A percentile compares a stretch with the other conserved stretches of the same genome.
Conservation (phyloP, 2,113 vertebrate genomes). For the Neofelis nebulosa region DNA sequence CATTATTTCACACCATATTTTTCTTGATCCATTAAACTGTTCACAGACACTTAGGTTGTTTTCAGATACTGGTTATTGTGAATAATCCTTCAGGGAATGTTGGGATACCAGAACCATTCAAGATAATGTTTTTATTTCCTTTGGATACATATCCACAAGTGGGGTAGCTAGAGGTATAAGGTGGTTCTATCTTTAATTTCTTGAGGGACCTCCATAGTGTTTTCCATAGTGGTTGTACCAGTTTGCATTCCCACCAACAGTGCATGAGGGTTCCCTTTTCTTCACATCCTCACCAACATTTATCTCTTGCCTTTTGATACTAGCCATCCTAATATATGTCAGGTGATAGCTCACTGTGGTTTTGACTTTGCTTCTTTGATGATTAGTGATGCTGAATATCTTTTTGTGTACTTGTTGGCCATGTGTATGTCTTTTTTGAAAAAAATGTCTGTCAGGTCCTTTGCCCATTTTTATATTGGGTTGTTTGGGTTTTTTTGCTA, state of each 20-base stretch:
- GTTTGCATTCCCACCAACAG: not conserved
- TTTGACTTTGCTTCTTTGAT: not conserved
- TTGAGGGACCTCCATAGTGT: not conserved
- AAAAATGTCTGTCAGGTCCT: not conserved
- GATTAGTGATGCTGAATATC: not conserved
- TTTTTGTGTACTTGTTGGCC: not conserved
- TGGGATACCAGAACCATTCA: not conserved
- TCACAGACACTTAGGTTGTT: not conserved
- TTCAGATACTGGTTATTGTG: not conserved
- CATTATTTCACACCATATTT: not conserved
- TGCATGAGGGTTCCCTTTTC: not conserved
- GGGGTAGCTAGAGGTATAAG: too few species aligned
- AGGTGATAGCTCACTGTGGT: not conserved
- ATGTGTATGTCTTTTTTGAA: not conserved
- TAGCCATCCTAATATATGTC: not conserved
- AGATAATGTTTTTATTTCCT: not conserved
- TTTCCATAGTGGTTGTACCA: not conserved
- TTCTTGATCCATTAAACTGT: not conserved
- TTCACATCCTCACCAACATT: not conserved
- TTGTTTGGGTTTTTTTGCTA: not conserved
- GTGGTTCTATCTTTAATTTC: not conserved
- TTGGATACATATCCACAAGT: not conserved
- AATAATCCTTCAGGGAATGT: not conserved
- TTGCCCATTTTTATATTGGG: not conserved
- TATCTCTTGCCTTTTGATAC: not conserved